These are phyloP conservation scores for Siniperca obscura DNA, from an alignment of 2,797 vertebrate species.

Conservation along the genomic window DNA sequence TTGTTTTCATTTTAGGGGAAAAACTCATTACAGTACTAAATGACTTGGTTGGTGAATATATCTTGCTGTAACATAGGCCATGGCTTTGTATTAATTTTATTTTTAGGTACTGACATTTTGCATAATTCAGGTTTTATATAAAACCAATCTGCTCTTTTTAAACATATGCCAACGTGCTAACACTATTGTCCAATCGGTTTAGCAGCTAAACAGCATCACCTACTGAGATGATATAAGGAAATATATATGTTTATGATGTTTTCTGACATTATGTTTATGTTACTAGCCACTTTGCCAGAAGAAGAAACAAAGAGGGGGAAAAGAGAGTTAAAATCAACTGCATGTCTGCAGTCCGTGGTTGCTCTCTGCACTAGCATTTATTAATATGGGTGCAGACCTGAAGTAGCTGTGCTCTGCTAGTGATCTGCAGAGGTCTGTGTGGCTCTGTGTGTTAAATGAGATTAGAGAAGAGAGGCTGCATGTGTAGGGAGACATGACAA, in stretches of 20 bases:
- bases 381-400: neutral
- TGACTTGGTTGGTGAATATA: neutral
- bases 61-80: neutral
- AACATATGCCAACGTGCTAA: neutral
- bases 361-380: neutral
- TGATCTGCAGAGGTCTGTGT: conserved; percentile 8
- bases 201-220: neutral
- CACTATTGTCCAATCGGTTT: neutral
- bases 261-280: neutral
- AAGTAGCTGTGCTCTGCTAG: neutral
- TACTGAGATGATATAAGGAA: neutral
- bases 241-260: neutral
- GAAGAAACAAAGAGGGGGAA: neutral
- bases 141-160: conserved; percentile 17
- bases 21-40: conserved; percentile 14
- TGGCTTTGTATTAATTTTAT: conserved; percentile 12
- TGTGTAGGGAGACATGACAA: conserved; percentile 7
- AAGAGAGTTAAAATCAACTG: conserved; percentile 4
- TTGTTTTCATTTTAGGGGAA: conserved; percentile 21
- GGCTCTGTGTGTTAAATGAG: conserved; percentile 13
- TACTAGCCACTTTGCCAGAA: neutral
- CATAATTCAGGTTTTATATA: conserved; percentile 11
- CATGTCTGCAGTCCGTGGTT: neutral
- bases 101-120: conserved; percentile 15
- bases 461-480: conserved; percentile 9